Base-by-base conservation (phyloP, 2,888 invertebrate genomes). In the Lucinisca nassula region DNA sequence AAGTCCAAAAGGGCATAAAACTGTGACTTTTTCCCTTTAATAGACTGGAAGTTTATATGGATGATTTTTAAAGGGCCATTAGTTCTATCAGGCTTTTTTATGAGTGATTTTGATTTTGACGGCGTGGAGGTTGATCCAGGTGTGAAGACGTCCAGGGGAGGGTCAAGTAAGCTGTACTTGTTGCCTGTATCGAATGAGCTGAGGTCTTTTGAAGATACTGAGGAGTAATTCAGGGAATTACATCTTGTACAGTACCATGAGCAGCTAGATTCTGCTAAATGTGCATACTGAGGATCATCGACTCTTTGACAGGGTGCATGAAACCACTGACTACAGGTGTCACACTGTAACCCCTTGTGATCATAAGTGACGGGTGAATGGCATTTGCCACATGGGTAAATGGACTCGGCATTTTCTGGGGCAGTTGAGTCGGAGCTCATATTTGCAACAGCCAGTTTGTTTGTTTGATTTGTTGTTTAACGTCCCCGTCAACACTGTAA, bases 251-350 rank as follows among this genome's bases (percentile, higher is more conserved):
- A 51, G 21, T 51, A n/a, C 51, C 51, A 51, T 51, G 51, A 51
- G 21, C 51, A 51, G 51, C 51, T 51, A 17, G 51, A 51, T 8
- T 51, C 21, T 51, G 51, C 8, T 14, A 51, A n/a, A n/a, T 51
- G 21, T 21, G 8, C 51, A 51, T 51, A 51, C 51, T 14, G 51
- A 3, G 21, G 21, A 14, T 51, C 51, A 51, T n/a, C 21, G 12
- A 51, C 51, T 51, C 40, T 67, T 17, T 67, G 67, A 67, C 67
- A 67, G 67, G 32, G 67, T 67, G 67, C 67, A 35, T 67, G 67
- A 21, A 35, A 67, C 67, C 67, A 67, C 67, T 35, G 4, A 21
- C 17, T 67, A 35, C 35, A 67, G 21, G 67, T 67, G 12, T 67
- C 67, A 35, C 67, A 67, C 17, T 67, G 67, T 4, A 67, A 4